A percentile compares a stretch with the other conserved stretches of the same genome.
These are phyloP conservation scores for Sturnus vulgaris DNA, from an alignment of 2,113 vertebrate genomes.

Conservation along the genomic window DNA sequence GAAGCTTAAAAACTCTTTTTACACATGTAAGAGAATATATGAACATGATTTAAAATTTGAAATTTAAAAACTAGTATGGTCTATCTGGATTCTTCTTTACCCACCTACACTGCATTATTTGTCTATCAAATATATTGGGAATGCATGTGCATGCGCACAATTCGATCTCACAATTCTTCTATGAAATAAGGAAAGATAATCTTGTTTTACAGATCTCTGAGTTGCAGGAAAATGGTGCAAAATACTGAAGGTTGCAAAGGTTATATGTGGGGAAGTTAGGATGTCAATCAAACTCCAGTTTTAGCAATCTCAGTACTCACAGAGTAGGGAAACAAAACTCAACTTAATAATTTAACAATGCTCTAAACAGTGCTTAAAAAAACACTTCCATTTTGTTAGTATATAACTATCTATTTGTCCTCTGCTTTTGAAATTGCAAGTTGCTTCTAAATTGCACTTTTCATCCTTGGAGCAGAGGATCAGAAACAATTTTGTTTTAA, in stretches of 20 bases:
- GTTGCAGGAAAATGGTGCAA: background rate
- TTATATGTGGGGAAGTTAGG: background rate
- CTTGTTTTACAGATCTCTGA: background rate
- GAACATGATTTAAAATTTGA: background rate
- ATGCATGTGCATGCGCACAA: fast-evolving
- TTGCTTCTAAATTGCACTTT: background rate
- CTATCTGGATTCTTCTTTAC: background rate
- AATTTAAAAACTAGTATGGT: background rate
- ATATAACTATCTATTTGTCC: background rate
- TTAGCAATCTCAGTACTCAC: background rate
- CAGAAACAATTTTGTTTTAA: background rate
- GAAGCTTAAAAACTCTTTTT: background rate
- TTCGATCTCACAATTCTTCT: background rate
- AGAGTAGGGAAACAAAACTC: background rate
- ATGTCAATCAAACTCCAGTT: background rate
- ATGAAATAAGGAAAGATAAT: background rate
- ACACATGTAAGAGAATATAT: background rate
- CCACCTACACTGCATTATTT: background rate
- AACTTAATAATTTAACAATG: background rate
- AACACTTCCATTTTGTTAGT: background rate
- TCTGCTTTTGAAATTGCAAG: background rate
- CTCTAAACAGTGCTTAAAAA: background rate
- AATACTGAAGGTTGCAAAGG: background rate
- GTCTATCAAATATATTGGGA: background rate
- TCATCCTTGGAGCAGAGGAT: background rate